Evolutionary conservation across 2,888 invertebrate genomes (phyloP).

Genomic region (Synanthedon vespiformis): DNA sequence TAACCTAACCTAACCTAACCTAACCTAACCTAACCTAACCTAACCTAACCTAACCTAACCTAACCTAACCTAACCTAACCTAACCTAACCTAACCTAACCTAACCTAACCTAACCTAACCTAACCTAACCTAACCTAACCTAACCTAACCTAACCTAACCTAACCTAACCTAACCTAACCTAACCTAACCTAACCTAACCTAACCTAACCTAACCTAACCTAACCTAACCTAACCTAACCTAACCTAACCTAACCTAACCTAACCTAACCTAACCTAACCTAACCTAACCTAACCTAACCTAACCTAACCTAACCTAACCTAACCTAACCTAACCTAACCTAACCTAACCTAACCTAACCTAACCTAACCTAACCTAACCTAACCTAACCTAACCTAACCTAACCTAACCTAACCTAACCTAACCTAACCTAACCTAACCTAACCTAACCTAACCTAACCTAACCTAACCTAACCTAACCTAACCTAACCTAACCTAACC

Average conservation of each 20-base stretch:
- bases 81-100: conserved; percentile 1
- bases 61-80: conserved; percentile 1
- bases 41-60: too few species aligned
- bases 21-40: too few species aligned
- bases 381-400: background rate
- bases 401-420: background rate
- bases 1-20: too few species aligned
- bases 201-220: background rate
- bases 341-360: background rate
- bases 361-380: background rate
- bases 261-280: background rate
- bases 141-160: conserved; percentile 1
- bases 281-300: background rate
- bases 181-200: background rate
- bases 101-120: conserved; percentile 1
- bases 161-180: conserved; percentile 1
- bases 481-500: background rate
- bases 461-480: background rate
- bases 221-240: background rate
- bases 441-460: background rate
- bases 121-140: conserved; percentile 1
- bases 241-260: background rate
- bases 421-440: background rate
- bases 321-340: background rate
- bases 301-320: background rate